Evolutionary conservation across 2,113 vertebrate genomes (phyloP).

Genomic region (Lontra canadensis): DNA sequence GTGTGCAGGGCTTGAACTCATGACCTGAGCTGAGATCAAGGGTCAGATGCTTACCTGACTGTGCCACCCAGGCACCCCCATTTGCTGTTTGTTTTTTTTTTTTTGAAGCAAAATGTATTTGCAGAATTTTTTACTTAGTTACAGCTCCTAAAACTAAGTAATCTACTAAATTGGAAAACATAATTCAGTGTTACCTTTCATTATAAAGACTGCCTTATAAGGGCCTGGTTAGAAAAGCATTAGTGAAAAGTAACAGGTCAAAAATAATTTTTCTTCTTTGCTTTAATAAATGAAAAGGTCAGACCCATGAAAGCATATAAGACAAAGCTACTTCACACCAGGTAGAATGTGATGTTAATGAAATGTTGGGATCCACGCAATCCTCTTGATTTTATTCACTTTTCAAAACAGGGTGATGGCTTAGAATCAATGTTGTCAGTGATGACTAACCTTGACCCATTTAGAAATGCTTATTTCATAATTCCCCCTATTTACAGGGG

Average conservation of each 20-base stretch:
- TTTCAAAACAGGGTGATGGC: background rate
- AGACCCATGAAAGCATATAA: background rate
- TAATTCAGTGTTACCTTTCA: background rate
- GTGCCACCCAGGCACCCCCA: background rate
- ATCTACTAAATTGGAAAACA: background rate
- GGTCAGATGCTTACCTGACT: background rate
- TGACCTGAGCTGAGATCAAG: background rate
- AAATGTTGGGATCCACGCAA: background rate
- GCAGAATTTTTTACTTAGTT: background rate
- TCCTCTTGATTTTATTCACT: constrained; percentile 18
- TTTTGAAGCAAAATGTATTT: background rate
- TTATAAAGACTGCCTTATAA: background rate
- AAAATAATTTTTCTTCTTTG: background rate
- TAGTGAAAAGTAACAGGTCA: background rate
- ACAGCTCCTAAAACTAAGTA: background rate
- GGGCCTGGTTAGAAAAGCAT: background rate
- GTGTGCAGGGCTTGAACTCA: background rate
- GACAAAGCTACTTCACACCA: background rate
- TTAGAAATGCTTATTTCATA: constrained; percentile 58
- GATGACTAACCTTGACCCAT: constrained; percentile 67
- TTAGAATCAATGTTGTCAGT: constrained; percentile 46
- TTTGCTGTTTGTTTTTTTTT: background rate
- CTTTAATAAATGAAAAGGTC: constrained; percentile 43
- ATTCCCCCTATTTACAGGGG: background rate
- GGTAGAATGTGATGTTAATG: constrained; percentile 14